phyloP scores from a whole-genome alignment of 2,797 vertebrate species.

The Rhinoraja longicauda region DNA sequence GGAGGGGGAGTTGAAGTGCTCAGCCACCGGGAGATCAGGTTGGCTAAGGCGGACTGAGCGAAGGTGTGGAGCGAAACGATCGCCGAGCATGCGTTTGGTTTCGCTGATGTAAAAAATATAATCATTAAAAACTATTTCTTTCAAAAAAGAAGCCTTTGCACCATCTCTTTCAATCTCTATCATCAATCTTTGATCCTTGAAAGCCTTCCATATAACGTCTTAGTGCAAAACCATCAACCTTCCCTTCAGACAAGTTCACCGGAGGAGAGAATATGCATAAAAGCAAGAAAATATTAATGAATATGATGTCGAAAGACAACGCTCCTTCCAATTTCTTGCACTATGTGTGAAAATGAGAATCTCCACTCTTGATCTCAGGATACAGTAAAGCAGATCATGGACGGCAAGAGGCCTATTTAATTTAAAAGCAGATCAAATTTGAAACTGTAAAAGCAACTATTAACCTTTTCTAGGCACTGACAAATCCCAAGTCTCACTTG shows the following conservation, averaged over 20 bases:
- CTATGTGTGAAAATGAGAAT: background rate
- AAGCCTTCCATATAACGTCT: background rate
- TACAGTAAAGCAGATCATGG: background rate
- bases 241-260: background rate
- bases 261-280: slow-evolving; percentile 7
- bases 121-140: background rate
- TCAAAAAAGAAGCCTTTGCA: background rate
- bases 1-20: too few species aligned
- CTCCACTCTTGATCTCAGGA: background rate
- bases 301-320: background rate
- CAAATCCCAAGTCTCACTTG: background rate
- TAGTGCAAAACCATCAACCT: background rate
- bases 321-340: background rate
- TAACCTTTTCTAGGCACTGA: background rate
- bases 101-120: slow-evolving; percentile 23
- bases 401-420: background rate
- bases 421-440: background rate
- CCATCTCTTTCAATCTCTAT: background rate
- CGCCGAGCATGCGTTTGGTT: too few species aligned
- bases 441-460: background rate
- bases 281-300: background rate
- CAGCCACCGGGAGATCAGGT: too few species aligned
- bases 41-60: too few species aligned
- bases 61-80: too few species aligned
- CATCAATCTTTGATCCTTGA: background rate